phyloP scores from a whole-genome alignment of 2,888 invertebrate species.

The Steinernema hermaphroditum region DNA sequence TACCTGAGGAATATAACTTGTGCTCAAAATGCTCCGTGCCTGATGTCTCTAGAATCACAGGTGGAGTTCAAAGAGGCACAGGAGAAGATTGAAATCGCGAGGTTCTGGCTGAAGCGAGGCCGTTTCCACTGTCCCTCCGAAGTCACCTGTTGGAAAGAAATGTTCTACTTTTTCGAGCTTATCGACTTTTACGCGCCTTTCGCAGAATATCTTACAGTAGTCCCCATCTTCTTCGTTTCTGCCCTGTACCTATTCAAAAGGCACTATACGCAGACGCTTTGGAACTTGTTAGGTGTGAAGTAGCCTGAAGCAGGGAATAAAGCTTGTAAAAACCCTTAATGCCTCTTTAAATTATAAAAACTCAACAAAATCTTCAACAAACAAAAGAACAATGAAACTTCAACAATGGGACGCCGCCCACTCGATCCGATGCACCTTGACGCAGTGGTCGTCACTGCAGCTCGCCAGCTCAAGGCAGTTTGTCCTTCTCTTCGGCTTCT shows the following conservation, averaged over 20 bases:
- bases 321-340: no score
- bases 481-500: not conserved
- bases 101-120: slow-evolving; percentile 40
- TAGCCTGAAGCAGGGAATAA: not conserved
- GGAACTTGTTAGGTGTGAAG: not conserved
- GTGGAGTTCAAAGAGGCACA: not conserved
- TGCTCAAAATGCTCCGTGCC: not conserved
- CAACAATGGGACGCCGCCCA: not conserved
- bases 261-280: not conserved
- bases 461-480: slow-evolving; percentile 5
- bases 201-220: not conserved
- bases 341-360: not conserved
- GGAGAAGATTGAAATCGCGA: not conserved
- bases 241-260: not conserved
- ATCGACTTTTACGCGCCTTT: slow-evolving; percentile 4
- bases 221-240: not conserved
- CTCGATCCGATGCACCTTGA: slow-evolving; percentile 21
- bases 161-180: slow-evolving; percentile 40
- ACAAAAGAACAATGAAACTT: not conserved
- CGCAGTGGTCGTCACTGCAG: slow-evolving; percentile 22
- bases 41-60: not conserved
- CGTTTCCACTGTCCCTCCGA: slow-evolving; percentile 52
- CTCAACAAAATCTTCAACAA: slow-evolving; percentile 13
- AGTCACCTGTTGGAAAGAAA: slow-evolving; percentile 40
- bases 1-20: not conserved